These are phyloP conservation scores for Raphicerus campestris DNA, from an alignment of 2,113 vertebrate species.

Conservation along the genomic window DNA sequence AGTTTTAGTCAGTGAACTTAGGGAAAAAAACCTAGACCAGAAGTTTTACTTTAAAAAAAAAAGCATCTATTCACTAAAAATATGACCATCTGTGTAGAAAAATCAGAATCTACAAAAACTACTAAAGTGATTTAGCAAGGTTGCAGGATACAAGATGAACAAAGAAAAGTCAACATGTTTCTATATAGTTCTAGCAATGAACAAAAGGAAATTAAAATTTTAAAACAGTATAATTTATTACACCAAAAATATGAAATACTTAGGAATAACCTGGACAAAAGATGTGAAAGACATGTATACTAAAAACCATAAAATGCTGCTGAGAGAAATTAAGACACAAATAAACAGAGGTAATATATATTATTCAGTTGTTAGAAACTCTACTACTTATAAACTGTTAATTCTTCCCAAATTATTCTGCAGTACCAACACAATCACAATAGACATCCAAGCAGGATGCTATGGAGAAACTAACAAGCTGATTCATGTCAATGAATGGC, in stretches of 20 bases:
- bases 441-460: neutral
- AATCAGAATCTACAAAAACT: neutral
- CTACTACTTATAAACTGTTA: neutral
- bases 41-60: neutral
- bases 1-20: neutral
- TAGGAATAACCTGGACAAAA: neutral
- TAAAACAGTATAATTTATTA: neutral
- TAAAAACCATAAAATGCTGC: neutral
- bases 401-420: neutral
- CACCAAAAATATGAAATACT: neutral
- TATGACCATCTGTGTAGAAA: neutral
- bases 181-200: neutral
- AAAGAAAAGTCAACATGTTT: neutral
- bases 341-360: neutral
- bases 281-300: neutral
- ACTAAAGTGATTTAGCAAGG: neutral
- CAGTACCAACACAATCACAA: neutral
- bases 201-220: neutral
- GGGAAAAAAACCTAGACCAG: neutral
- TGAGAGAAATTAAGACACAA: neutral
- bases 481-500: neutral
- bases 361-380: neutral
- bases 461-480: neutral
- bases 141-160: neutral
- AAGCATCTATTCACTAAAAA: neutral